A percentile compares a stretch with the other conserved stretches of the same genome.
These are phyloP conservation scores for Phalanger gymnotis DNA, from an alignment of 2,797 vertebrate genomes.

Conservation along the genomic window DNA sequence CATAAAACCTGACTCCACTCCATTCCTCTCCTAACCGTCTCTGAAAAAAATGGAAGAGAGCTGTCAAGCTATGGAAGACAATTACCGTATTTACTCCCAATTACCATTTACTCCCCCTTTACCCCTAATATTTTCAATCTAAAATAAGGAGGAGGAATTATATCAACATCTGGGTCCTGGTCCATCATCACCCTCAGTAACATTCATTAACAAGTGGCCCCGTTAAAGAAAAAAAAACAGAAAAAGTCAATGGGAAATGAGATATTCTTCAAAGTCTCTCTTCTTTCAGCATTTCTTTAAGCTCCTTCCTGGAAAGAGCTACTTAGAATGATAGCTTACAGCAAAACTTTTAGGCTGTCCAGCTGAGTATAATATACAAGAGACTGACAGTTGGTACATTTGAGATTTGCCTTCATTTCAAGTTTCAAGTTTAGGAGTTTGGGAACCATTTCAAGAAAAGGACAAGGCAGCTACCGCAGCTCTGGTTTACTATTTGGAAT, in stretches of 20 bases:
- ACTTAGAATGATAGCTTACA: slow-evolving; percentile 51
- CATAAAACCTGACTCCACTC: slow-evolving; percentile 3
- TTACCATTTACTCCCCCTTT: slow-evolving; percentile 46
- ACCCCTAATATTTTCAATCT: background rate
- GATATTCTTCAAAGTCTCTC: slow-evolving; percentile 55
- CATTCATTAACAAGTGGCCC: slow-evolving; percentile 70
- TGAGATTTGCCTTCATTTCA: slow-evolving; percentile 54
- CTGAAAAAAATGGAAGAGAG: slow-evolving; percentile 33
- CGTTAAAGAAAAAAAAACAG: slow-evolving; percentile 58
- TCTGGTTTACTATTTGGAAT: background rate
- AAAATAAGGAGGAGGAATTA: slow-evolving; percentile 50
- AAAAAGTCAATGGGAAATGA: slow-evolving; percentile 63
- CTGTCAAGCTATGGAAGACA: slow-evolving; percentile 53
- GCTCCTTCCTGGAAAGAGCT: slow-evolving; percentile 60
- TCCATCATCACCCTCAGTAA: slow-evolving; percentile 58
- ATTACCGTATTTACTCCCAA: slow-evolving; percentile 52
- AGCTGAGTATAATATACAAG: slow-evolving; percentile 43
- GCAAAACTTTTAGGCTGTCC: slow-evolving; percentile 36
- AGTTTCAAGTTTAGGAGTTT: slow-evolving; percentile 50
- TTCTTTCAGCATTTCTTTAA: slow-evolving; percentile 46
- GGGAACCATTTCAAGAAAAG: slow-evolving; percentile 25
- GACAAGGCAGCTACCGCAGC: background rate
- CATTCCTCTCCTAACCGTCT: slow-evolving; percentile 23
- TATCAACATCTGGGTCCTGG: slow-evolving; percentile 49
- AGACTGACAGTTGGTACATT: slow-evolving; percentile 3